A percentile compares a stretch with the other conserved stretches of the same genome.
phyloP scores from a whole-genome alignment of 1,140 invertebrate genomes.

The Drosophila novamexicana region DNA sequence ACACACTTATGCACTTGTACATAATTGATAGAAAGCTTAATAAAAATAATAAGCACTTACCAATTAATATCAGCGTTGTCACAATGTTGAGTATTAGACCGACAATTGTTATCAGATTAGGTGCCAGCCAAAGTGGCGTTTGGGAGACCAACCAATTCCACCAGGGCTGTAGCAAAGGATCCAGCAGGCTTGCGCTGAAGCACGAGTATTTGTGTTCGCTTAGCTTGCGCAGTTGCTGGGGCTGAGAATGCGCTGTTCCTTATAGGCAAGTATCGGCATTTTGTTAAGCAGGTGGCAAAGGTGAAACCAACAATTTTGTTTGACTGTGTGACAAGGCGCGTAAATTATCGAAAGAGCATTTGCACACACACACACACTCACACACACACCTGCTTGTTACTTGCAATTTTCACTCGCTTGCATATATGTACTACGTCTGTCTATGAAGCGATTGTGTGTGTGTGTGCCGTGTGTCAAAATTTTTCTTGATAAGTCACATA shows the following conservation, averaged over 20 bases:
- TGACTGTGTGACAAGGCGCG: slow-evolving; percentile 12
- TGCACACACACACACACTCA: slow-evolving; percentile 10
- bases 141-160: slow-evolving; percentile 98
- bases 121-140: slow-evolving; percentile 97
- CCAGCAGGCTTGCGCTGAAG: slow-evolving; percentile 93
- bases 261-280: slow-evolving; percentile 69
- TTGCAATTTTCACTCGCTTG: slow-evolving; percentile 46
- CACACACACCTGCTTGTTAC: slow-evolving; percentile 32
- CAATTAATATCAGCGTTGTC: slow-evolving; percentile 95
- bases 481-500: slow-evolving; percentile 33
- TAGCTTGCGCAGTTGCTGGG: slow-evolving; percentile 87
- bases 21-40: background rate
- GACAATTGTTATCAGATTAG: slow-evolving; percentile 98
- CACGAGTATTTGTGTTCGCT: slow-evolving; percentile 97
- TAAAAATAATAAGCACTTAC: slow-evolving; percentile 85
- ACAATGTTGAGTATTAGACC: slow-evolving; percentile 97
- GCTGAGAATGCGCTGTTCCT: slow-evolving; percentile 68
- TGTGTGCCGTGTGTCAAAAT: slow-evolving; percentile 19
- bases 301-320: background rate
- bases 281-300: slow-evolving; percentile 36
- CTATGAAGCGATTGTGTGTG: slow-evolving; percentile 4
- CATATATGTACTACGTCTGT: slow-evolving; percentile 17
- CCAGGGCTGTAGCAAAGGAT: slow-evolving; percentile 95
- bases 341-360: slow-evolving; percentile 22
- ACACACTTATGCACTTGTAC: background rate